Evolutionary conservation across 2,888 invertebrate species (phyloP).

Genomic region (Dolichopus griseipennis): DNA sequence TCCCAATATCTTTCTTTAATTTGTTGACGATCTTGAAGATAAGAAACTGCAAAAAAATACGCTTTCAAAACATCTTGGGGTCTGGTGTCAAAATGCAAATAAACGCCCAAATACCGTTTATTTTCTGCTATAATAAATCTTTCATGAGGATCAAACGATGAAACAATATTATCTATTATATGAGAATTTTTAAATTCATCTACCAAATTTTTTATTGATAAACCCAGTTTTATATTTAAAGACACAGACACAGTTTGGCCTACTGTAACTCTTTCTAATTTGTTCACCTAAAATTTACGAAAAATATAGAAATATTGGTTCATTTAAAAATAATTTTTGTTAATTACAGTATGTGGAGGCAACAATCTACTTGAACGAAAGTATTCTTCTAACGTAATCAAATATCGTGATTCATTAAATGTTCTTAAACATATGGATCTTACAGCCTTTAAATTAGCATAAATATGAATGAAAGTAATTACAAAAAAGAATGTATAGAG

Average conservation of each 20-base stretch:
- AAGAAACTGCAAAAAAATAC: slow-evolving; percentile 43
- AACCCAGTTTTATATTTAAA: slow-evolving; percentile 36
- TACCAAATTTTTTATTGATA: slow-evolving; percentile 39
- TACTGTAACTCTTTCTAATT: slow-evolving; percentile 59
- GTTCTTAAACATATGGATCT: slow-evolving; percentile 67
- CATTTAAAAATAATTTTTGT: neutral
- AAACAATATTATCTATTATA: slow-evolving; percentile 39
- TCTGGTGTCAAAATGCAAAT: slow-evolving; percentile 42
- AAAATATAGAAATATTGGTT: neutral
- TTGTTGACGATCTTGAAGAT: slow-evolving; percentile 42
- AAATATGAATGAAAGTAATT: slow-evolving; percentile 70
- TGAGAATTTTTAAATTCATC: slow-evolving; percentile 40
- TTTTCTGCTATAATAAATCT: slow-evolving; percentile 42
- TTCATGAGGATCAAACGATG: slow-evolving; percentile 43
- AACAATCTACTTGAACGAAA: slow-evolving; percentile 53
- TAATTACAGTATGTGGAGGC: slow-evolving; percentile 41
- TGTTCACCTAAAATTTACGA: slow-evolving; percentile 46
- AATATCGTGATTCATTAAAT: slow-evolving; percentile 70
- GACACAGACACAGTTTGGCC: slow-evolving; percentile 47
- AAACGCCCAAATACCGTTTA: slow-evolving; percentile 39
- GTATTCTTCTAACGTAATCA: slow-evolving; percentile 60
- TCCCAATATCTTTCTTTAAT: slow-evolving; percentile 45
- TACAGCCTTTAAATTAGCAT: slow-evolving; percentile 82
- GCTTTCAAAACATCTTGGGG: slow-evolving; percentile 42
- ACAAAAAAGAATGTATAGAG: slow-evolving; percentile 64